Evolutionary conservation across 2,888 invertebrate species (phyloP).

Genomic region (Myopa testacea): DNA sequence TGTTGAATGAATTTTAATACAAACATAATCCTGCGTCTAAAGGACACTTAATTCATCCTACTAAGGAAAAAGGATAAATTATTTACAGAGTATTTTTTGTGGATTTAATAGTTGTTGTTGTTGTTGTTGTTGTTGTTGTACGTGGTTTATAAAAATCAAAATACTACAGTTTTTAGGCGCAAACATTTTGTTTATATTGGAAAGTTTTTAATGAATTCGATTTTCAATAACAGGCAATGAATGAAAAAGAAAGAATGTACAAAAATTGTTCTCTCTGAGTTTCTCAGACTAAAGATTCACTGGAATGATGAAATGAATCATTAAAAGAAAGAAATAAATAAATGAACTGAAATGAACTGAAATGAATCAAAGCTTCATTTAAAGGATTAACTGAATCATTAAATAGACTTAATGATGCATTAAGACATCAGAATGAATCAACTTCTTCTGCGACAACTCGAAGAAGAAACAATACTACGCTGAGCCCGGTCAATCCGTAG

Average conservation of each 20-base stretch:
- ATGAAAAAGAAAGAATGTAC: not conserved
- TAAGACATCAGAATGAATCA: too few relatives aligned
- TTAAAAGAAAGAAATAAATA: not conserved
- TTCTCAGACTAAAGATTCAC: too few relatives aligned
- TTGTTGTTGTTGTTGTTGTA: not conserved
- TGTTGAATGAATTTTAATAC: constrained; percentile 42
- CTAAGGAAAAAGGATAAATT: constrained; percentile 67
- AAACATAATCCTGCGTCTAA: constrained; percentile 55
- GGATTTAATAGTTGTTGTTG: constrained; percentile 16
- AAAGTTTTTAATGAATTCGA: not conserved
- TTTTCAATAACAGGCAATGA: not conserved
- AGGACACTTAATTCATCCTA: constrained; percentile 65
- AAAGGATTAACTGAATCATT: too few relatives aligned
- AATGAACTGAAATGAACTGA: not conserved
- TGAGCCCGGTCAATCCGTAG: too few relatives aligned
- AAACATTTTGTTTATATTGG: constrained; percentile 55
- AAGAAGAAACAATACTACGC: too few relatives aligned
- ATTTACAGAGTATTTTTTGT: constrained; percentile 14
- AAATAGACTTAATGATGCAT: too few relatives aligned
- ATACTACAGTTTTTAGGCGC: constrained; percentile 36
- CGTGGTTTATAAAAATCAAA: not conserved
- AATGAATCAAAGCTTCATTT: too few relatives aligned
- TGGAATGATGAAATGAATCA: too few relatives aligned
- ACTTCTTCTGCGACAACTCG: too few relatives aligned
- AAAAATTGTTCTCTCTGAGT: too few relatives aligned